Base-by-base conservation (phyloP, 2,113 vertebrate species). In the Bothrops jararaca region DNA sequence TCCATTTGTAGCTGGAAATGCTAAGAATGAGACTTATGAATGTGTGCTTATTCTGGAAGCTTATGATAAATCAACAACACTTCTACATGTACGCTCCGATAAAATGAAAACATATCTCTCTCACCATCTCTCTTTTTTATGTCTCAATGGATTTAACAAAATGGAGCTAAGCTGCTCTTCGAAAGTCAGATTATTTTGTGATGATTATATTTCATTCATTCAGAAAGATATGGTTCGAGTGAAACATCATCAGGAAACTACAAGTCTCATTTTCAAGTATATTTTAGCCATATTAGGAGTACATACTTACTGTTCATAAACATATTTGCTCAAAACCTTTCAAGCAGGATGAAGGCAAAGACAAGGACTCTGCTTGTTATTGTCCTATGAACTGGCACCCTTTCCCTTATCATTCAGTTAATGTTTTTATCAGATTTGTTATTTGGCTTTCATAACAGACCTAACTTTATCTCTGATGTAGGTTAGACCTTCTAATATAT, bases 11-110 rank as follows among this genome's bases (percentile, higher is more conserved):
- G 93, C 74, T 97, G 92, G 95, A 97, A 97, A 97, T 97, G 95
- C 94, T 94, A 92, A 97, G 96, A 97, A 94, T 97, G 95, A 94
- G 88, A 91, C 88, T 97, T 97, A 93, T 95, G 87, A 96, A 94
- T 94, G 92, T 95, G 39, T 95, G 93, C 96, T 97, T 97, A 95
- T 96, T 95, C 95, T 96, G 95, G 95, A 97, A 89, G 85, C 93
- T 94, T 23, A 23, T 85, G 95, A 95, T 91, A 96, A 85, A 91
- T 86, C 92, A 92, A 89, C 91, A 54, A 29, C 53, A 60, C 60
- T 96, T 94, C 92, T 96, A 95, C 95, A 95, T 95, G 86, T 90
- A 94, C 93, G 85, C 48, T 95, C 94, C 91, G n/a, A 95, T 88
- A 92, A 90, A 95, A 94, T 95, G 15, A 93, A 94, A 92, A 91